Evolutionary conservation across 2,797 vertebrate genomes (phyloP).

Genomic region (Triplophysa yarkandensis): DNA sequence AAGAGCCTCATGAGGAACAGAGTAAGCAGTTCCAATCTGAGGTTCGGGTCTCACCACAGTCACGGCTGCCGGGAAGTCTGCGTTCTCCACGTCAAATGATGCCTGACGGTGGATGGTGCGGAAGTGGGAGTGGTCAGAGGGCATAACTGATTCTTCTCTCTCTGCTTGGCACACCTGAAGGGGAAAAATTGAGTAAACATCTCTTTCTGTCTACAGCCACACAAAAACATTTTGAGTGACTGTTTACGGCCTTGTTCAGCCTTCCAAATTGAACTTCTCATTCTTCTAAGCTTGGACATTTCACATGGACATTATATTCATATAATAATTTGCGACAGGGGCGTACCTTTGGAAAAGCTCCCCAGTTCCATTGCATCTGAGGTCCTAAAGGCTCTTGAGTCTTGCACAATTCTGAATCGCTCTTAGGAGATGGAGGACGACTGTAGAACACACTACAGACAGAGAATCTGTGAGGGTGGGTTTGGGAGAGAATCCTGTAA

Average conservation of each 20-base stretch:
- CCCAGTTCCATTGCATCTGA: slow-evolving; percentile 92
- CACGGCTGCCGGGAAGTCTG: slow-evolving; percentile 56
- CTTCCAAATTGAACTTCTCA: too few relatives aligned
- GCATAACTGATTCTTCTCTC: slow-evolving; percentile 48
- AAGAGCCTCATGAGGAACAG: slow-evolving; percentile 19
- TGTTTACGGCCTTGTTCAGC: too few relatives aligned
- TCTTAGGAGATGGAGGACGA: slow-evolving; percentile 79
- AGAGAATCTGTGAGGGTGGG: slow-evolving; percentile 15
- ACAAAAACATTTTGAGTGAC: too few relatives aligned
- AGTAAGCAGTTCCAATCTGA: slow-evolving; percentile 60
- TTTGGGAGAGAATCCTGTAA: not conserved
- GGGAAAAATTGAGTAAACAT: not conserved
- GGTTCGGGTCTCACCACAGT: slow-evolving; percentile 74
- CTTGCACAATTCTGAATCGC: slow-evolving; percentile 91
- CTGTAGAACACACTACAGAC: slow-evolving; percentile 66
- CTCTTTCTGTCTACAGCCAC: too few relatives aligned
- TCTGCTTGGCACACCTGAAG: slow-evolving; percentile 70
- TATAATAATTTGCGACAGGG: slow-evolving; percentile 12
- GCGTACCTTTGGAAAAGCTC: slow-evolving; percentile 85
- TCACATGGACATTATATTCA: too few relatives aligned
- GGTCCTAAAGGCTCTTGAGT: slow-evolving; percentile 74
- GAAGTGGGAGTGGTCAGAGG: slow-evolving; percentile 67
- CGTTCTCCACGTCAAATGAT: slow-evolving; percentile 69
- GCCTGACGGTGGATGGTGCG: slow-evolving; percentile 75
- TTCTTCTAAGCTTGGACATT: too few relatives aligned